Percentiles rank a stretch among this genome's conserved stretches.
These are phyloP conservation scores for Bolborhynchus lineola DNA, from an alignment of 2,113 vertebrate genomes.

Conservation along the genomic window DNA sequence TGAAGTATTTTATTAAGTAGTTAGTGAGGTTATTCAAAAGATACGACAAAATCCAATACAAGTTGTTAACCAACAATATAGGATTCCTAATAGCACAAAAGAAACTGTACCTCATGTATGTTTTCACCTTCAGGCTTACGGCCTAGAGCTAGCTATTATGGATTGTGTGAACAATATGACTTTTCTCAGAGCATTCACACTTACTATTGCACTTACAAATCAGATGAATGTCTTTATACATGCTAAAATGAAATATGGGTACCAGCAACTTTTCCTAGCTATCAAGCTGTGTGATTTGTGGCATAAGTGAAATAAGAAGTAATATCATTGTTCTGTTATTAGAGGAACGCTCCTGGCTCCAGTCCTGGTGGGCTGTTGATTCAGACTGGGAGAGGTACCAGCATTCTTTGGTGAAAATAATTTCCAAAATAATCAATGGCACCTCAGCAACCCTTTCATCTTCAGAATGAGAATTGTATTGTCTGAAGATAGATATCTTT, in stretches of 20 bases:
- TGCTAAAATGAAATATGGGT: neutral
- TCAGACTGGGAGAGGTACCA: conserved; percentile 4
- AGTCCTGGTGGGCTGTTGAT: neutral
- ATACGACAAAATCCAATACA: neutral
- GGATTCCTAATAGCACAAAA: neutral
- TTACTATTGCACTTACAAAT: neutral
- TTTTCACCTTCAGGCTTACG: neutral
- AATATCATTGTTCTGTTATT: neutral
- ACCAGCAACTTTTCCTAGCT: neutral
- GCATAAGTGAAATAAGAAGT: conserved; percentile 21
- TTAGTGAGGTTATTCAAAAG: neutral
- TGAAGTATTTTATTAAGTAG: conserved; percentile 25
- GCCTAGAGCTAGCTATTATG: neutral
- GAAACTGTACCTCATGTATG: neutral
- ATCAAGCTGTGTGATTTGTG: conserved; percentile 7
- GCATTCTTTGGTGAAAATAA: conserved; percentile 40
- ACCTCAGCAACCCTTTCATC: conserved; percentile 30
- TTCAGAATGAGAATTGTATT: neutral
- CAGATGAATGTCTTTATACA: neutral
- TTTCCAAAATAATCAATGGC: conserved; percentile 33
- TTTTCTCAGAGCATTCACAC: neutral
- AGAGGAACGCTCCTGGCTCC: neutral
- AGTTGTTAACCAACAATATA: neutral
- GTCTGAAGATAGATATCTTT: conserved; percentile 11
- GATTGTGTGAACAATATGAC: neutral